Evolutionary conservation across 1,140 invertebrate species (phyloP).

Genomic region (Planococcus citri): DNA sequence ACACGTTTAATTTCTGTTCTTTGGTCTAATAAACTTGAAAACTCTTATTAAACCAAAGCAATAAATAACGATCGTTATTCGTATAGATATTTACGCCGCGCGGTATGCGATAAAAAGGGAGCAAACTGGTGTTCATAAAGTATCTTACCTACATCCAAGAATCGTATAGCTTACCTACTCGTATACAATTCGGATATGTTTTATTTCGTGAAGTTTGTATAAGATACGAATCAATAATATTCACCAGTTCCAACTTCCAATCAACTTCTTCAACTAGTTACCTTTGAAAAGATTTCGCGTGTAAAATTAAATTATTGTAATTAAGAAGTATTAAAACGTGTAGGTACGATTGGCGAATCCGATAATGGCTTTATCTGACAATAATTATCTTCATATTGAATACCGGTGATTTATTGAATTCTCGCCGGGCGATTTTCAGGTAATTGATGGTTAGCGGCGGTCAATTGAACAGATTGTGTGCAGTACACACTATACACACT

Average conservation of each 20-base stretch:
- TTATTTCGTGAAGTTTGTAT: too few relatives aligned
- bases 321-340: background rate
- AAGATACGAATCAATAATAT: too few relatives aligned
- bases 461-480: background rate
- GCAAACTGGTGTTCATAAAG: too few relatives aligned
- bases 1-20: too few relatives aligned
- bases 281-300: background rate
- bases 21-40: background rate
- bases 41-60: background rate
- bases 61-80: background rate
- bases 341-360: background rate
- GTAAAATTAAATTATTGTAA: constrained; percentile 5
- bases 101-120: too few relatives aligned
- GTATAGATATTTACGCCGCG: too few relatives aligned
- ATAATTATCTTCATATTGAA: constrained; percentile 2
- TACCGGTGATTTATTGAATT: constrained; percentile 1
- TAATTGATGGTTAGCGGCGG: constrained; percentile 5
- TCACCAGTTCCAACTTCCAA: too few relatives aligned
- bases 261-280: too few relatives aligned
- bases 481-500: too few relatives aligned
- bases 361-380: constrained; percentile 1
- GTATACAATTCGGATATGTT: too few relatives aligned
- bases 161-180: too few relatives aligned
- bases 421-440: background rate
- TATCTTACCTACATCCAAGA: too few relatives aligned